Evolutionary conservation across 2,113 vertebrate genomes (phyloP).

Genomic region (Daboia siamensis): DNA sequence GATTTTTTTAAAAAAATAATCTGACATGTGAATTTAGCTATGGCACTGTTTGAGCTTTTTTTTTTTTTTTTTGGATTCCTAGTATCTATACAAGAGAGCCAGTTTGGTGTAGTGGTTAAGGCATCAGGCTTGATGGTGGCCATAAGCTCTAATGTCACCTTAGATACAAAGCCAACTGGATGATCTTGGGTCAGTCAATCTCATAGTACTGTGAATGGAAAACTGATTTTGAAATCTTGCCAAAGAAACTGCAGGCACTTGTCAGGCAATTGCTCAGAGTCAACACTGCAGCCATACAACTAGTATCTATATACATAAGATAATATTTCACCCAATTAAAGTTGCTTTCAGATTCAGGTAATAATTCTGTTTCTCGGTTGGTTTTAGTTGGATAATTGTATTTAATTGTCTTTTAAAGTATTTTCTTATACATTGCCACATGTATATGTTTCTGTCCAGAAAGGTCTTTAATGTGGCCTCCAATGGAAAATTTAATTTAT

Average conservation of each 20-base stretch:
- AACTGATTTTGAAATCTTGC: background rate
- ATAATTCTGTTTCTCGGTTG: background rate
- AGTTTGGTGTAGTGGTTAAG: background rate
- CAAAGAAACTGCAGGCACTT: background rate
- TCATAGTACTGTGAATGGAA: background rate
- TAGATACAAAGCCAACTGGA: background rate
- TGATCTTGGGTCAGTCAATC: background rate
- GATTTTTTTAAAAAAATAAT: background rate
- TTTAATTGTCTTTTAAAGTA: background rate
- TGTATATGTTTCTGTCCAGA: background rate
- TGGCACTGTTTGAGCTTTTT: background rate
- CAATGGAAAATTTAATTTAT: background rate
- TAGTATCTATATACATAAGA: background rate
- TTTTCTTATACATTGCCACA: background rate
- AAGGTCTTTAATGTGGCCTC: background rate
- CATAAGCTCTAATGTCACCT: background rate
- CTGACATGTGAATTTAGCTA: background rate
- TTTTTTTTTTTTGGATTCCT: background rate
- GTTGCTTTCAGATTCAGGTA: background rate
- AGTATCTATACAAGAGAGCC: background rate
- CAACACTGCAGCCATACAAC: background rate
- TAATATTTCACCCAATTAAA: background rate
- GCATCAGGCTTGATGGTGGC: background rate
- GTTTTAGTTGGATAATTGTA: background rate
- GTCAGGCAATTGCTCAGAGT: background rate